Percentiles rank a stretch among this genome's conserved stretches.
Evolutionary conservation across 2,888 invertebrate genomes (phyloP).

Genomic region (Eupithecia insigniata): DNA sequence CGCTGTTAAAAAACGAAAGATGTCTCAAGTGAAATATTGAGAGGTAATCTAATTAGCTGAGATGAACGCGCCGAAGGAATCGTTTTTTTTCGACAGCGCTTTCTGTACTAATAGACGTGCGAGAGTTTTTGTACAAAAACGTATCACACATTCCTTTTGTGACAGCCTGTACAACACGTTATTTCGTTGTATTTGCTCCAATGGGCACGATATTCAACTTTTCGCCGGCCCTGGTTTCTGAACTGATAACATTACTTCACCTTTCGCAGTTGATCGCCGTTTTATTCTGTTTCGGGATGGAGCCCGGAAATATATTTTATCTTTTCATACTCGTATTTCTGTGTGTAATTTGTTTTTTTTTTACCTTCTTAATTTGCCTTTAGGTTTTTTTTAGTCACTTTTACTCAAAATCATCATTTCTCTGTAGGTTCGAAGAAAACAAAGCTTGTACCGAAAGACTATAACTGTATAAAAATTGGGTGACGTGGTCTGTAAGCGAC

Average conservation of each 20-base stretch:
- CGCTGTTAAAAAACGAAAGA: no score
- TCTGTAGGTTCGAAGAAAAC: neutral
- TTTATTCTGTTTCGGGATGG: slow-evolving; percentile 22
- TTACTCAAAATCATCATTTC: neutral
- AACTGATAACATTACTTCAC: slow-evolving; percentile 23
- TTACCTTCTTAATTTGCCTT: neutral
- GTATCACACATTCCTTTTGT: neutral
- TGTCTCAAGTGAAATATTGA: no score
- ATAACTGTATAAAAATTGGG: neutral
- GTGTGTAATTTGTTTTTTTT: neutral
- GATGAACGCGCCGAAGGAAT: neutral
- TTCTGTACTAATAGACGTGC: neutral
- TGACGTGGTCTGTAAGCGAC: neutral
- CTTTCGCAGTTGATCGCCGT: slow-evolving; percentile 27
- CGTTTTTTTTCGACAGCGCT: neutral
- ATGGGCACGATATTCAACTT: slow-evolving; percentile 21
- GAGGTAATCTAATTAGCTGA: neutral
- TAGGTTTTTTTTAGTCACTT: neutral
- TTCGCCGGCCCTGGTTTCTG: slow-evolving; percentile 17
- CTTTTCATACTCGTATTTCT: neutral
- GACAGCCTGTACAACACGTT: slow-evolving; percentile 14
- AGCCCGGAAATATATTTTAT: slow-evolving; percentile 2
- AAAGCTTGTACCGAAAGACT: neutral
- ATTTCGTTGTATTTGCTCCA: slow-evolving; percentile 19
- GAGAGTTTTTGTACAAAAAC: neutral